Base-by-base conservation (phyloP, 2,113 vertebrate species). In the Phalacrocorax aristotelis region DNA sequence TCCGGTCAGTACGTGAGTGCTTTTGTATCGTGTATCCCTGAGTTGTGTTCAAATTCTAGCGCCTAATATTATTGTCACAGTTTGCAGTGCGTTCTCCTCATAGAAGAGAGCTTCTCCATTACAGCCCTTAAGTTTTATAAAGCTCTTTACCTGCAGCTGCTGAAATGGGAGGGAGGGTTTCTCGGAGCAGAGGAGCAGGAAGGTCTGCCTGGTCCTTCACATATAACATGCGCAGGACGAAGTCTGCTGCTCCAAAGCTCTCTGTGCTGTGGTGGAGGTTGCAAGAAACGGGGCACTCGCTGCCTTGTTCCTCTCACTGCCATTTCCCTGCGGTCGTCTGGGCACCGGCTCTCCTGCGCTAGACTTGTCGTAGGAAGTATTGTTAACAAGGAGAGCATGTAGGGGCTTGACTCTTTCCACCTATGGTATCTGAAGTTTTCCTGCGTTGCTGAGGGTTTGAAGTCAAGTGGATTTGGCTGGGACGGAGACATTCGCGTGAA, bases 231-330 rank as follows among this genome's bases (percentile, higher is more conserved):
- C 2, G 9, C 26, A 23, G 40, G 48, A 15, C 18, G 29, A 16
- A 6, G 48, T 9, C 22, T 1, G 20, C 64, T 48, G 86, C 79
- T 72, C 19, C 27, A 6, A 13, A 75, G 61, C 71, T 23, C 36
- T 27, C 38, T 18, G 38, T 22, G 89, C 79, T 3, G 13, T n/a
- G 57, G 17, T 7, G 64, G 38, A 23, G 44, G 58, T 23, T 1
- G 0, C 54, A 60, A 76, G 38, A 19, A 13, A 7, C 0, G 2
- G 1, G 68, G 30, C 7, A 7, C 38, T 51, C 0, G 0, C 62
- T 62, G 57, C 84, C 34, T 25, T 22, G 3, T 11, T 71, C 27
- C 52, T 20, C 42, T 49, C 0, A 0, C 15, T 79, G 62, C 49
- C 14, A 1, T 42, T 83, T 76, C 71, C 62, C 83, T 26, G 22